A percentile compares a stretch with the other conserved stretches of the same genome.
These are phyloP conservation scores for Tetramorium parvispinum DNA, from an alignment of 1,140 invertebrate species.

Conservation along the genomic window DNA sequence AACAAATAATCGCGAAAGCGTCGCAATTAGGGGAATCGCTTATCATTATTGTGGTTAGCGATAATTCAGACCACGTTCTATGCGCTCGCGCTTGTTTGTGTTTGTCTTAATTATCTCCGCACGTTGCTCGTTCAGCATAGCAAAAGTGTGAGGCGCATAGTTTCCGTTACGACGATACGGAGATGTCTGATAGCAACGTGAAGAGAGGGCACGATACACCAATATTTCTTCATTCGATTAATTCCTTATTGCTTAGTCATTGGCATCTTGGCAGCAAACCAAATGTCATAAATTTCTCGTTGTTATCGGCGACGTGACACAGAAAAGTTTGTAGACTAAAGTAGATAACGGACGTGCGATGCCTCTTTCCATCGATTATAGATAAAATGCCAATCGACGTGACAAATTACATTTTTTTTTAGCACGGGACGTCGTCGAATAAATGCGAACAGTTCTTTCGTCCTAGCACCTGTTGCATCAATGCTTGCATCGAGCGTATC, in stretches of 20 bases:
- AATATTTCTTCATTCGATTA: not conserved
- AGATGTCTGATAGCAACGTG: not conserved
- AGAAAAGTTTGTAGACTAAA: not conserved
- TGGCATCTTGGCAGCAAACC: not conserved
- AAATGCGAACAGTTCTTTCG: not conserved
- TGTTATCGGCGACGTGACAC: slow-evolving; percentile 1
- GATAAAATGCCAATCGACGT: slow-evolving; percentile 26
- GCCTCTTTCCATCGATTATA: not conserved
- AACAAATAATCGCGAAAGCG: not conserved
- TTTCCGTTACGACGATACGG: not conserved
- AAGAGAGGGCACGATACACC: not conserved
- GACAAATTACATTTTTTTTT: not conserved
- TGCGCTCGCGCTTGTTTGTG: not conserved
- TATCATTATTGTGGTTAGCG: not conserved
- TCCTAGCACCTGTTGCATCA: slow-evolving; percentile 15
- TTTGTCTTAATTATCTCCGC: slow-evolving; percentile 28
- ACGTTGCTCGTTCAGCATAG: not conserved
- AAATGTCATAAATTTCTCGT: not conserved
- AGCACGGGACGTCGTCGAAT: not conserved
- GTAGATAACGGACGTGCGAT: not conserved
- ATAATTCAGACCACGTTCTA: slow-evolving; percentile 15
- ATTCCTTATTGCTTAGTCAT: slow-evolving; percentile 12
- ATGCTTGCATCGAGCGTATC: not conserved
- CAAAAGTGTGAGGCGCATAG: not conserved
- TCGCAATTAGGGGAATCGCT: not conserved